phyloP scores from a whole-genome alignment of 2,113 vertebrate genomes.

The Hippocampus barbouri region DNA sequence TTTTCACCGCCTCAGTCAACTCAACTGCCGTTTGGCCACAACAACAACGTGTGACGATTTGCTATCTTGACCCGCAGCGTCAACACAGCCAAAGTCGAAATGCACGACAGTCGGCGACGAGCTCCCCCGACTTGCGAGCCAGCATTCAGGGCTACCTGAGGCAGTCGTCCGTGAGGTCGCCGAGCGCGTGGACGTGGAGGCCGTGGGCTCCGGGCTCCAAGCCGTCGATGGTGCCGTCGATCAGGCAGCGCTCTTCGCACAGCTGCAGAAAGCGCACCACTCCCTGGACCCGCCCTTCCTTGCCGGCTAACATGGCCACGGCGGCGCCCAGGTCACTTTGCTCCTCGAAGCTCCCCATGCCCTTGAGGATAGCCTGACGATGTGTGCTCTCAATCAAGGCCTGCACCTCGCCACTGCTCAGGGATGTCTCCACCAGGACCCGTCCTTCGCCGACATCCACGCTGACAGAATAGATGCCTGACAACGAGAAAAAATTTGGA shows the following conservation, averaged over 20 bases:
- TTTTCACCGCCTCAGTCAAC: no score
- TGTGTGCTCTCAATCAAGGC: constrained; percentile 79
- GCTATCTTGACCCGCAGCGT: no score
- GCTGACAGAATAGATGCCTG: constrained; percentile 75
- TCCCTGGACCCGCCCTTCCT: constrained; percentile 64
- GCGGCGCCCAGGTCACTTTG: constrained; percentile 77
- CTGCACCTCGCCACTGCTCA: constrained; percentile 76
- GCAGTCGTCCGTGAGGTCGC: constrained; percentile 78
- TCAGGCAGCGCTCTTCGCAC: constrained; percentile 72
- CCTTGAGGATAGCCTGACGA: constrained; percentile 79
- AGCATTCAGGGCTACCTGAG: constrained; percentile 66
- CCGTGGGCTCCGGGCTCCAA: constrained; percentile 80
- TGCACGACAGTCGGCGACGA: neutral
- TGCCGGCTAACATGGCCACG: constrained; percentile 79
- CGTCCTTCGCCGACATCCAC: constrained; percentile 72
- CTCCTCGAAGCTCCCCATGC: constrained; percentile 70
- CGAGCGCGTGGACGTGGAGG: constrained; percentile 81
- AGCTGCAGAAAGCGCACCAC: constrained; percentile 86
- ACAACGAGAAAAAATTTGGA: neutral
- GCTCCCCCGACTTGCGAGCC: neutral
- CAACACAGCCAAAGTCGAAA: no score
- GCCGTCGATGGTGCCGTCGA: constrained; percentile 85
- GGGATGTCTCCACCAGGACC: constrained; percentile 79
- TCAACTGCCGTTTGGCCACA: no score
- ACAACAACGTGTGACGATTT: no score